phyloP scores from a whole-genome alignment of 2,113 vertebrate genomes.

The Dryoscopus gambensis region DNA sequence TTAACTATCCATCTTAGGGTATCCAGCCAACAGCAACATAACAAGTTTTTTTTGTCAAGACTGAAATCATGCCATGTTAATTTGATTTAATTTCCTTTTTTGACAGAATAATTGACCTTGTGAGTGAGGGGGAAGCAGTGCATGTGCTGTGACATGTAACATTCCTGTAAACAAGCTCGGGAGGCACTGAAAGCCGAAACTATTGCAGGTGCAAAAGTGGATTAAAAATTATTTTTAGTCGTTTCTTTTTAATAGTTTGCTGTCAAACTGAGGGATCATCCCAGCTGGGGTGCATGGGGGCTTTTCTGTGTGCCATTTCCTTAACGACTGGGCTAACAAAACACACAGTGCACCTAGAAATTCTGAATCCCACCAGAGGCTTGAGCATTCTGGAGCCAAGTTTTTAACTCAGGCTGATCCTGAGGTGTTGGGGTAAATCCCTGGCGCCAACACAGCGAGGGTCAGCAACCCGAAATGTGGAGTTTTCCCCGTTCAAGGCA shows the following conservation, averaged over 20 bases:
- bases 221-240: neutral
- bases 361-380: neutral
- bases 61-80: neutral
- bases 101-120: neutral
- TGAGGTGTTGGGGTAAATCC: neutral
- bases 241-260: neutral
- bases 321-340: neutral
- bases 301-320: neutral
- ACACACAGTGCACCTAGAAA: neutral
- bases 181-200: neutral
- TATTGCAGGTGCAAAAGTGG: neutral
- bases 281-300: neutral
- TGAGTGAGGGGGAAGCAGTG: neutral
- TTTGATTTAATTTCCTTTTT: conserved; percentile 11
- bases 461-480: neutral
- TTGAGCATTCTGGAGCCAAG: neutral
- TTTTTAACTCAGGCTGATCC: neutral
- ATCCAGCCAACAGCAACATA: neutral
- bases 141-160: neutral
- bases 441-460: neutral
- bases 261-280: neutral
- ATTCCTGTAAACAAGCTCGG: neutral
- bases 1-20: neutral
- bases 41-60: neutral
- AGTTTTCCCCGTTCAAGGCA: neutral